phyloP scores from a whole-genome alignment of 2,113 vertebrate genomes.

The Crotalus horridus region DNA sequence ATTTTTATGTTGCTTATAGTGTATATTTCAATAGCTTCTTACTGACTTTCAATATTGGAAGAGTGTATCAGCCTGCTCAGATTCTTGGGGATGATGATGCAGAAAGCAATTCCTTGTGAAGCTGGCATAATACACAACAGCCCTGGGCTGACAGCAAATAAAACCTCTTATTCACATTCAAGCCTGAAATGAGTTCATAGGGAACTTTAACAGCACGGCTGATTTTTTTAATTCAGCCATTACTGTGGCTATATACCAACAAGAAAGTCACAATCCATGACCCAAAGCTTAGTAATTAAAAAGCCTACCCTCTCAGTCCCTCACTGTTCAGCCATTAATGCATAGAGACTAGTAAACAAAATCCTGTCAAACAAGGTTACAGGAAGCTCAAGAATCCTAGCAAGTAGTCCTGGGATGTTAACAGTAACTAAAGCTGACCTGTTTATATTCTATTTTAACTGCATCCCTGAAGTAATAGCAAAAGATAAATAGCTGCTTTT shows the following conservation, averaged over 20 bases:
- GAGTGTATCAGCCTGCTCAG: slow-evolving; percentile 52
- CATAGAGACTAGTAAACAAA: slow-evolving; percentile 39
- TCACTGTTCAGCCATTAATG: slow-evolving; percentile 34
- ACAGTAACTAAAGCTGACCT: slow-evolving; percentile 35
- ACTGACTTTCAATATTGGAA: slow-evolving; percentile 43
- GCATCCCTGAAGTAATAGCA: slow-evolving; percentile 16
- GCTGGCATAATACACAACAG: slow-evolving; percentile 24
- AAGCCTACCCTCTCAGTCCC: background rate
- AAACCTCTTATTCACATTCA: slow-evolving; percentile 31
- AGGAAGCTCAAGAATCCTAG: slow-evolving; percentile 34
- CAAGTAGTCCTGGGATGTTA: slow-evolving; percentile 35
- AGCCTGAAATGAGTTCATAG: slow-evolving; percentile 38
- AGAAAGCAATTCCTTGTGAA: slow-evolving; percentile 41
- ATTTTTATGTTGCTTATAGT: slow-evolving; percentile 48
- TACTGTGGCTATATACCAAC: slow-evolving; percentile 23
- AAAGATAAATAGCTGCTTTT: slow-evolving; percentile 17
- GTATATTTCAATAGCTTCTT: slow-evolving; percentile 40
- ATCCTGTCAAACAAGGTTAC: slow-evolving; percentile 52
- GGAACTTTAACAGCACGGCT: background rate
- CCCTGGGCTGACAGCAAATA: background rate
- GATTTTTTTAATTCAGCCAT: slow-evolving; percentile 28
- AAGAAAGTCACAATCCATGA: slow-evolving; percentile 8
- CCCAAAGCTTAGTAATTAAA: slow-evolving; percentile 17
- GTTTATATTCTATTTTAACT: slow-evolving; percentile 47
- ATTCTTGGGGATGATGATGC: slow-evolving; percentile 39